Conservation (phyloP, 2,113 vertebrate genomes). For the Tenebrosternarchus preto region DNA sequence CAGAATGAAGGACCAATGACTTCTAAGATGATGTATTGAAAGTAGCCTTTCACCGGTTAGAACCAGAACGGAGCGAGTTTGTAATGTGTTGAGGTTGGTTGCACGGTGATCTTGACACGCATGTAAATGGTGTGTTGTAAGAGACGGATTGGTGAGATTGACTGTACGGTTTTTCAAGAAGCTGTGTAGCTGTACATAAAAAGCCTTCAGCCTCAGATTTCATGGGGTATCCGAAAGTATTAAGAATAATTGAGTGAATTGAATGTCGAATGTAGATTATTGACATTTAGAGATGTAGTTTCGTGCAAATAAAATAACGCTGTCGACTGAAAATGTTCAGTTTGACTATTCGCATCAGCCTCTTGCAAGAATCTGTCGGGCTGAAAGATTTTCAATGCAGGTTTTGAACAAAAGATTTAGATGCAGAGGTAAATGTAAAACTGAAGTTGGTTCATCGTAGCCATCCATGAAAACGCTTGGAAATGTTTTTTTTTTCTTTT, state of each 20-base stretch:
- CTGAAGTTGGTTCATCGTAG: too few species aligned
- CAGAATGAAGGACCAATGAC: slow-evolving; percentile 56
- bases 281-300: not conserved
- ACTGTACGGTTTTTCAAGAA: too few species aligned
- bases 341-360: too few species aligned
- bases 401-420: too few species aligned
- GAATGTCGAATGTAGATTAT: not conserved
- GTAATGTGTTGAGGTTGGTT: slow-evolving; percentile 41
- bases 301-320: not conserved
- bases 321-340: not conserved
- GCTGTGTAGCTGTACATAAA: too few species aligned
- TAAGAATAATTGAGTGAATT: not conserved
- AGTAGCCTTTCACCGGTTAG: slow-evolving; percentile 8
- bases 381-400: too few species aligned
- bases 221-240: too few species aligned
- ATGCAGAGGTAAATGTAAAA: too few species aligned
- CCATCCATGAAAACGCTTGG: too few species aligned
- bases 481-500: too few species aligned
- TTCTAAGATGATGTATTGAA: slow-evolving; percentile 47
- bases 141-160: slow-evolving; percentile 32
- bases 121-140: slow-evolving; percentile 47
- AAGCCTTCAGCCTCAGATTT: not conserved
- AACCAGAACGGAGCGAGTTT: not conserved
- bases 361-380: too few species aligned
- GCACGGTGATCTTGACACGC: slow-evolving; percentile 53